Evolutionary conservation across 1,140 invertebrate genomes (phyloP).

Genomic region (Micrasema longulum): DNA sequence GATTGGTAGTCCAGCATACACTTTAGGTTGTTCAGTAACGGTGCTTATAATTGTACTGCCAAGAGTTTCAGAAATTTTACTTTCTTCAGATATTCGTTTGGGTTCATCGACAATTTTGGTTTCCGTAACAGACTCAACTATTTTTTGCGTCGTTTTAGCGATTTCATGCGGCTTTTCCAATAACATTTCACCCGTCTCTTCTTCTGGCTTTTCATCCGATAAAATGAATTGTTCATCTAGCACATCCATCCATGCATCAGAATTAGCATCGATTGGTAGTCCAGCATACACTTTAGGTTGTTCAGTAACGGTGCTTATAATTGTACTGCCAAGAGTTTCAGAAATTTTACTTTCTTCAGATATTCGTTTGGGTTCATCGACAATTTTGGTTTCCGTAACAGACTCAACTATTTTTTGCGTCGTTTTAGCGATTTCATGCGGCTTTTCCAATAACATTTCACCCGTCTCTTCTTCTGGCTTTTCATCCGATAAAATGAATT

Average conservation of each 20-base stretch:
- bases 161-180: not conserved
- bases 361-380: too few relatives aligned
- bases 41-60: too few relatives aligned
- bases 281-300: slow-evolving; percentile 53
- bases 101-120: too few relatives aligned
- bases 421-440: too few relatives aligned
- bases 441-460: not conserved
- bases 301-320: not conserved
- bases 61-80: too few relatives aligned
- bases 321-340: too few relatives aligned
- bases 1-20: slow-evolving; percentile 59
- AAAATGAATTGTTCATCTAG: slow-evolving; percentile 68
- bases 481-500: slow-evolving; percentile 63
- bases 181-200: not conserved
- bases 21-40: slow-evolving; percentile 9
- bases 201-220: slow-evolving; percentile 58
- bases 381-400: too few relatives aligned
- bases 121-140: too few relatives aligned
- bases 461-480: slow-evolving; percentile 4
- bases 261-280: slow-evolving; percentile 60
- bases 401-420: too few relatives aligned
- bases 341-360: too few relatives aligned
- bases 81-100: too few relatives aligned
- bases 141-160: too few relatives aligned
- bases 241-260: slow-evolving; percentile 63